Evolutionary conservation across 2,113 vertebrate genomes (phyloP), one percentile per base, ranked within the genome.

Genomic region (Catagonus wagneri): DNA sequence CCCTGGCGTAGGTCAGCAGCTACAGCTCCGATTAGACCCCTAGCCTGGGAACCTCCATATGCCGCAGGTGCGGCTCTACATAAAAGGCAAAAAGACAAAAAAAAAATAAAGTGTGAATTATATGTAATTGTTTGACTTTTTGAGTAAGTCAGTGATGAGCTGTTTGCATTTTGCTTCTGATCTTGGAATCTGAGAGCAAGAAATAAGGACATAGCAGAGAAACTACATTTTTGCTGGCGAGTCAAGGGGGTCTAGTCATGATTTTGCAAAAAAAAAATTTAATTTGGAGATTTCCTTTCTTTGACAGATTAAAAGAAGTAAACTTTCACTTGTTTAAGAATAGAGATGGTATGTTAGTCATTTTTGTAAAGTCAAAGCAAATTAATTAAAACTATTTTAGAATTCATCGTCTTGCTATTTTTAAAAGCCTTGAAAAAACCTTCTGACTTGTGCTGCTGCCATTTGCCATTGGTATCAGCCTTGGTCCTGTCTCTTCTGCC

Each of bases 221-320:
- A 63, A 61, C 14, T 17, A 2, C 9, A 13, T 39, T 60, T 79
- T 85, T 86, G 2, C 17, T 90, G 36, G 10, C 34, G 11, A 83
- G 22, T 54, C 36, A 58, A 83, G 12, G 3, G 12, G 20, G 0
- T 92, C 39, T 29, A 39, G 6, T 79, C 2, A 19, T 15, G 44
- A 84, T 61, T 93, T 84, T 92, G 71, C 34, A 58, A 58, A 79
- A 20, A 58, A 58, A 58, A 78, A 34, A 75, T 60, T 23, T 61
- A 66, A 75, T 95, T 66, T 87, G 65, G 34, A 96, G 36, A 44
- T 75, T 74, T 83, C 71, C 27, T n/a, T 32, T 79, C 58, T 68
- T 83, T 52, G 15, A 58, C 13, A 75, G 32, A 61, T 34, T 79
- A 83, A 74, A 94, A 44, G 10, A 79, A 54, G 19, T 66, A 27